Evolutionary conservation across 2,113 vertebrate genomes (phyloP), one percentile per base, ranked within the genome.

Genomic region (Rhizomys pruinosus): DNA sequence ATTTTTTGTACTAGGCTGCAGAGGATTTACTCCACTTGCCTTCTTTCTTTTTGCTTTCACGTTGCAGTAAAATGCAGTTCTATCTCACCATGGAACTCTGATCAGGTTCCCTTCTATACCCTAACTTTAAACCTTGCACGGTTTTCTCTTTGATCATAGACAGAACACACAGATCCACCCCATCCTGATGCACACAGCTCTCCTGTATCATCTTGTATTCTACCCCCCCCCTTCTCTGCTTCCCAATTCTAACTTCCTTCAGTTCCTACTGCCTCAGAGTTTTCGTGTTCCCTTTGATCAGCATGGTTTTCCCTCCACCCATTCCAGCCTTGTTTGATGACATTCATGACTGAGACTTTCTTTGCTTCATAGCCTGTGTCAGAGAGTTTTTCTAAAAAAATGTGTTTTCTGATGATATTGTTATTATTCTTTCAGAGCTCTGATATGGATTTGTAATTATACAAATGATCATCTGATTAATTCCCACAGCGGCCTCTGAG

Each of bases 141-240:
- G 55, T n/a, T 77, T 84, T 72, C 78, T 92, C 76, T 96, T 61
- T 93, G 88, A 78, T 95, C 68, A 37, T 32, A 68, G 90, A 32
- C 15, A 32, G 47, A 3, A 73, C 37, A 57, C 29, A 20, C 73
- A 73, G 66, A 87, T 68, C 52, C 27, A 6, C 29, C 69, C 12
- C 19, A 1, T 63, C 42, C 71, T 59, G 34, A 15, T 15, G 91
- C 57, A 19, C 3, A 27, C n/a, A 29, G 57, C 32, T 37, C n/a
- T 66, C 44, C n/a, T 23, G 12, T 25, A 66, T 89, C 52, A 78
- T 81, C 22, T 34, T 12, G 4, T 7, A 57, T 74, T 82, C 64
- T 92, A 16, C 81, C 42, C 17, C 29, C 3, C 5, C 82, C 15
- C 81, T 11, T 82, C 37, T 42, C n/a, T 52, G 61, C 52, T 93